A percentile compares a stretch with the other conserved stretches of the same genome.
These are phyloP conservation scores for Hymenopus coronatus DNA, from an alignment of 2,888 invertebrate species.

Conservation along the genomic window DNA sequence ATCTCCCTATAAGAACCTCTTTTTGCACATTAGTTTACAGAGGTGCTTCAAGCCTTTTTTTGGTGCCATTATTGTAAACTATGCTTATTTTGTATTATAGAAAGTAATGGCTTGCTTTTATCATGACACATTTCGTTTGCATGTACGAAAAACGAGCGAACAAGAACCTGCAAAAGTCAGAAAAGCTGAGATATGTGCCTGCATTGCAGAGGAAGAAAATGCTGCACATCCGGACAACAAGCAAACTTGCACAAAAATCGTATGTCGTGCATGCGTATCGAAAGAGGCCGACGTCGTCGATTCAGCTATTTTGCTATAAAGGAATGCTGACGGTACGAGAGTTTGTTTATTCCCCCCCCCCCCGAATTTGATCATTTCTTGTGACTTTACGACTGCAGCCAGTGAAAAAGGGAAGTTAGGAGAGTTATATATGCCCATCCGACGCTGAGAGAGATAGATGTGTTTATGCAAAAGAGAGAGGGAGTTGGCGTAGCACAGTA, in stretches of 20 bases:
- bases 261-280: too few relatives aligned
- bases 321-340: background rate
- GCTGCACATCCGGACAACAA: background rate
- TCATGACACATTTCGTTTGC: background rate
- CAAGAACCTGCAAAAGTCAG: background rate
- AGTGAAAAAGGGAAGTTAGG: background rate
- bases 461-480: background rate
- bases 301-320: background rate
- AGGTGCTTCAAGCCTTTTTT: too few relatives aligned
- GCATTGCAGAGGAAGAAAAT: background rate
- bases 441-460: background rate
- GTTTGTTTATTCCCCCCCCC: background rate
- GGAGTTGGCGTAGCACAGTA: too few relatives aligned
- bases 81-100: too few relatives aligned
- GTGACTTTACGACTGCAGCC: background rate
- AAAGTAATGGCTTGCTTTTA: background rate
- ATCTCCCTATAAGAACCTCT: too few relatives aligned
- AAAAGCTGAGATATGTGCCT: background rate
- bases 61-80: too few relatives aligned
- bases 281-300: background rate
- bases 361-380: background rate
- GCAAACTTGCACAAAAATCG: background rate
- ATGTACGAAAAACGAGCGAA: background rate
- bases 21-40: too few relatives aligned
- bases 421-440: background rate